Conservation (phyloP, 2,888 invertebrate species). For the Eupithecia subfuscata region DNA sequence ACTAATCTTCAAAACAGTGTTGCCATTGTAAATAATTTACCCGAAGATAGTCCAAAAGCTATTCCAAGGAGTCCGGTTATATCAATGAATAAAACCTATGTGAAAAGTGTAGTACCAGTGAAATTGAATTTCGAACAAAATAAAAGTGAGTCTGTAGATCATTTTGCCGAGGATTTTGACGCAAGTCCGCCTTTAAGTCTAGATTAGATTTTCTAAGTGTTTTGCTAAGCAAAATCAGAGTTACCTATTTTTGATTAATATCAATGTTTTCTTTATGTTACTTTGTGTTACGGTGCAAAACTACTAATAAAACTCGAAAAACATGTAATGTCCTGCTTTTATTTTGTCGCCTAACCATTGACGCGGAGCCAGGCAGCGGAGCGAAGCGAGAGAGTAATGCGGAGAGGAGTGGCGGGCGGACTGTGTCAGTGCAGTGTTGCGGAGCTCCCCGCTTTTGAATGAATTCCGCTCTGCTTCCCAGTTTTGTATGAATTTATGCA, state of each 20-base stretch:
- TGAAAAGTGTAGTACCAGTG: conserved; percentile 60
- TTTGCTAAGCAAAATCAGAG: conserved; percentile 32
- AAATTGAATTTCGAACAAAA: conserved; percentile 56
- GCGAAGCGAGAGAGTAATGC: no score
- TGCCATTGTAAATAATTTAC: conserved; percentile 48
- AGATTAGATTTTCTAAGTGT: conserved; percentile 52
- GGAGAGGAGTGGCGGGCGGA: no score
- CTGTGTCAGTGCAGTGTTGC: no score
- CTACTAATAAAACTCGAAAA: neutral
- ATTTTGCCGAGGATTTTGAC: conserved; percentile 75
- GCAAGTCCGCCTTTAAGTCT: conserved; percentile 75
- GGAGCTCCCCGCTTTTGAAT: no score
- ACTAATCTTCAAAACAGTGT: conserved; percentile 17
- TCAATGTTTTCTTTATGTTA: no score
- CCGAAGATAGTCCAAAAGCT: conserved; percentile 43
- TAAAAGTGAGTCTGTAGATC: conserved; percentile 55
- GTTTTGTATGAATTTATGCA: no score
- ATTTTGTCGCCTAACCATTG: neutral
- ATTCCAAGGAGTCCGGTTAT: conserved; percentile 57
- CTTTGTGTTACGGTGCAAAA: neutral
- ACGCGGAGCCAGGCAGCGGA: no score
- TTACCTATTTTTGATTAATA: conserved; percentile 10
- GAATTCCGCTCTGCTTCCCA: no score
- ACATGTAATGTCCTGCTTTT: neutral
- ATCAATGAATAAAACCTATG: conserved; percentile 55